These are phyloP conservation scores for Serranochromis macrocephalus DNA, from an alignment of 2,113 vertebrate genomes.

Conservation along the genomic window DNA sequence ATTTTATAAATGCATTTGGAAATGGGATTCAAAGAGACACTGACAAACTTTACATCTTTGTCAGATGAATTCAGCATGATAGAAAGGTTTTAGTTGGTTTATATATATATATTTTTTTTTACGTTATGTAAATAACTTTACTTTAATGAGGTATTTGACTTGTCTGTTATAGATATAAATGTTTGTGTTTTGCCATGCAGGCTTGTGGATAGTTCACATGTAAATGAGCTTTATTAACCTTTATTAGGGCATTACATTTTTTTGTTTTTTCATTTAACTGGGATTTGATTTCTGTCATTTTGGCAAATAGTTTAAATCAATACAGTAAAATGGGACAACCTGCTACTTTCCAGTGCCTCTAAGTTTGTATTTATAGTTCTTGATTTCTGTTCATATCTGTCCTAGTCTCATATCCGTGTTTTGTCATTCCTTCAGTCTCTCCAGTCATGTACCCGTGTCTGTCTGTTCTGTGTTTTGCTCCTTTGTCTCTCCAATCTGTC, in stretches of 20 bases:
- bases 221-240: not conserved
- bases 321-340: not conserved
- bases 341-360: not conserved
- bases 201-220: not conserved
- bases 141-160: not conserved
- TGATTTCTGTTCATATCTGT: not conserved
- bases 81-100: not conserved
- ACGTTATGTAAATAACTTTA: not conserved
- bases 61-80: not conserved
- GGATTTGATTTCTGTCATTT: not conserved
- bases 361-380: not conserved
- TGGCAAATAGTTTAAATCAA: not conserved
- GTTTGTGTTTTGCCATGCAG: not conserved
- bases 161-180: not conserved
- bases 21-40: not conserved
- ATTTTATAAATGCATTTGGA: not conserved
- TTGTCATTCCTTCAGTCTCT: not conserved
- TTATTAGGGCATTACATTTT: not conserved
- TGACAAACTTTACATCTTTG: not conserved
- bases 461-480: not conserved
- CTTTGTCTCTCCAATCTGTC: not conserved
- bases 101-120: fast-evolving
- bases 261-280: not conserved
- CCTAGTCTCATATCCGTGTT: not conserved
- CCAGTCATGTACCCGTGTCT: not conserved